Percentiles rank a stretch among this genome's conserved stretches.
These are phyloP conservation scores for Rhagologus leucostigma DNA, from an alignment of 2,113 vertebrate species.

Conservation along the genomic window DNA sequence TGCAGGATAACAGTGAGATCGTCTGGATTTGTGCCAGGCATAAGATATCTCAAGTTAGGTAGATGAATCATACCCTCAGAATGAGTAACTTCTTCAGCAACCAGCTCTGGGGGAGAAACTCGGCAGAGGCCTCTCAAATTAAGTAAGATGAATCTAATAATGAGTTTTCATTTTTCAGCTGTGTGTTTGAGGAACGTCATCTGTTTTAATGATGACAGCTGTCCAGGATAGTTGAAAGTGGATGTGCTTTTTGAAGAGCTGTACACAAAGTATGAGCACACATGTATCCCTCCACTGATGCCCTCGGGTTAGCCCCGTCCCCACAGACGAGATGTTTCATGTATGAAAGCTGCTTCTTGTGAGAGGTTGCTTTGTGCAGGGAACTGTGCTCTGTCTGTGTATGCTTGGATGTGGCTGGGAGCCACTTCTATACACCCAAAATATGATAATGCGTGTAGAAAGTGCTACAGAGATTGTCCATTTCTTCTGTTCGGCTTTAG, in stretches of 20 bases:
- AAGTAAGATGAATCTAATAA: not conserved
- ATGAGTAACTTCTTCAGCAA: not conserved
- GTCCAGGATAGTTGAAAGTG: not conserved
- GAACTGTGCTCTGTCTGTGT: not conserved
- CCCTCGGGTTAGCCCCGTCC: not conserved
- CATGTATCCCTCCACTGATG: not conserved
- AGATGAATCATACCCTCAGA: not conserved
- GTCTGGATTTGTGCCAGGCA: fast-evolving
- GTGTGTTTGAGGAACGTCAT: not conserved
- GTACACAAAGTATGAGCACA: not conserved
- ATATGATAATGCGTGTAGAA: fast-evolving
- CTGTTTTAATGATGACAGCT: not conserved
- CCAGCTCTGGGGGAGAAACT: not conserved
- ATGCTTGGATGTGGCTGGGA: not conserved
- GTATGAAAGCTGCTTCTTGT: not conserved
- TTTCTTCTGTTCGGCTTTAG: not conserved
- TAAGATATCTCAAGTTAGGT: not conserved
- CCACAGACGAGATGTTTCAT: not conserved
- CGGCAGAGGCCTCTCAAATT: not conserved
- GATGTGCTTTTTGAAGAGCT: not conserved
- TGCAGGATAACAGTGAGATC: not conserved
- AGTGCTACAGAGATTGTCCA: not conserved
- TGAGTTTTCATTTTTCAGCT: not conserved
- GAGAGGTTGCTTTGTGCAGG: not conserved
- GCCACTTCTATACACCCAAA: not conserved